These are phyloP conservation scores for Brachyrhaphis roseni DNA, from an alignment of 2,797 vertebrate genomes.

Conservation along the genomic window DNA sequence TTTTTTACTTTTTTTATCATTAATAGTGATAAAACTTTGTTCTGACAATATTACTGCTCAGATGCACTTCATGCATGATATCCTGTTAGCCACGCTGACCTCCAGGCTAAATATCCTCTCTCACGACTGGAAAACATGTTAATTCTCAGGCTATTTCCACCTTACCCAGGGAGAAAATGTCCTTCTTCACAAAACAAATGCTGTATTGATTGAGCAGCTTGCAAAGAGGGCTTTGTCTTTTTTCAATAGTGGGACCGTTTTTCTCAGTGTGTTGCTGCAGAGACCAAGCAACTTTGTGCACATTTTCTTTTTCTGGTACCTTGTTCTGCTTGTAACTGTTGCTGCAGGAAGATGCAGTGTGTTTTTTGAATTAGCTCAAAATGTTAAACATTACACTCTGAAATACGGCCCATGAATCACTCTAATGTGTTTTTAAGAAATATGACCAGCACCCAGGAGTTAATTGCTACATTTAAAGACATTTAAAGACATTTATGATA, in stretches of 20 bases:
- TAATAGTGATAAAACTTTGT: background rate
- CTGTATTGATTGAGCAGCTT: constrained; percentile 39
- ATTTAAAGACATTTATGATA: background rate
- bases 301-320: background rate
- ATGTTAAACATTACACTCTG: background rate
- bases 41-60: constrained; percentile 56
- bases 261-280: background rate
- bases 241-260: background rate
- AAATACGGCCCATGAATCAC: background rate
- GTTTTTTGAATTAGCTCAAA: background rate
- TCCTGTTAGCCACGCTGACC: constrained; percentile 57
- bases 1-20: background rate
- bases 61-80: constrained; percentile 59
- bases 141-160: constrained; percentile 60
- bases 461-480: background rate
- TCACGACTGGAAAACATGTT: constrained; percentile 58
- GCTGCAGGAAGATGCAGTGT: background rate
- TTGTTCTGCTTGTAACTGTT: background rate
- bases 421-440: background rate
- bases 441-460: background rate
- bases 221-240: background rate
- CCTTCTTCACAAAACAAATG: constrained; percentile 25
- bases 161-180: constrained; percentile 60
- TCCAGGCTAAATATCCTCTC: constrained; percentile 47
- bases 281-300: background rate